Conservation (phyloP, 1,140 invertebrate genomes). For the Anthonomus grandis region DNA sequence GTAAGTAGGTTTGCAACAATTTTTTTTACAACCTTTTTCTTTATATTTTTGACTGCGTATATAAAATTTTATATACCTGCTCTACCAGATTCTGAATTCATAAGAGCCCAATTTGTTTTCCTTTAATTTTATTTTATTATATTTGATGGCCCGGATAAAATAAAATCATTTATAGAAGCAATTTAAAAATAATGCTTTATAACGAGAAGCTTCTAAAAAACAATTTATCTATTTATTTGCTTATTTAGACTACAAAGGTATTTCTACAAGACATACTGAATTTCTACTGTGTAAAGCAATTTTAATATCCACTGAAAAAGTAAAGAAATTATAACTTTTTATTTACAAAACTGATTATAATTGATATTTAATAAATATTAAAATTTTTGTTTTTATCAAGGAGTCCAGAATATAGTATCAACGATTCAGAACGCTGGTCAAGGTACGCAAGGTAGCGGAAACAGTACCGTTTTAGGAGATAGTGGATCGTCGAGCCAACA, state of each 20-base stretch:
- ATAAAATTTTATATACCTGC: neutral
- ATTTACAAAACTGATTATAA: neutral
- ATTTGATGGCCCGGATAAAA: too few relatives aligned
- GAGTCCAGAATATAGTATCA: conserved; percentile 19
- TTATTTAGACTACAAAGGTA: neutral
- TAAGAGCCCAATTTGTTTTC: too few relatives aligned
- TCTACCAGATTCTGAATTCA: too few relatives aligned
- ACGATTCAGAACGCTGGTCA: conserved; percentile 8
- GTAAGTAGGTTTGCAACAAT: conserved; percentile 11
- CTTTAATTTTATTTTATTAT: too few relatives aligned
- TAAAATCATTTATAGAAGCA: too few relatives aligned
- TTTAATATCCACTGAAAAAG: neutral
- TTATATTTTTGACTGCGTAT: neutral
- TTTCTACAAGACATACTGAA: neutral
- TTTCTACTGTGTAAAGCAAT: neutral
- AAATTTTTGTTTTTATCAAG: neutral
- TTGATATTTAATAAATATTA: neutral
- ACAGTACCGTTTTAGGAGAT: conserved; percentile 21
- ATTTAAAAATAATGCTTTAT: too few relatives aligned
- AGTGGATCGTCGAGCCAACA: neutral
- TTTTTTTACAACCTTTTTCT: neutral
- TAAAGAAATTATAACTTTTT: neutral
- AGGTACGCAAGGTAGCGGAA: neutral
- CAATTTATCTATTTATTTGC: too few relatives aligned
- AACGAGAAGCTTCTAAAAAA: too few relatives aligned